Evolutionary conservation across 2,888 invertebrate genomes (phyloP).

Genomic region (Zele albiditarsus): DNA sequence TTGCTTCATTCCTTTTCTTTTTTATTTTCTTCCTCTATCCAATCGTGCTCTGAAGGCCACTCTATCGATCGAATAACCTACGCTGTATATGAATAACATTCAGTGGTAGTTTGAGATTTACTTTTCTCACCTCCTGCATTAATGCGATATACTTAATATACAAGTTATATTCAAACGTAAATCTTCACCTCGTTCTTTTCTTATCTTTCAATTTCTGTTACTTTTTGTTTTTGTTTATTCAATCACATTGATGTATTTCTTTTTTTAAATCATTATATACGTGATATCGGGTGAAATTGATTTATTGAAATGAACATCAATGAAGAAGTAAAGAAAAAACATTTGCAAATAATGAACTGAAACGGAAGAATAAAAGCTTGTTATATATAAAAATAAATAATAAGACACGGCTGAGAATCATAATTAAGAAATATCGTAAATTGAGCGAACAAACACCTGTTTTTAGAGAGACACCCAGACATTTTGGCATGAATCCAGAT

Average conservation of each 20-base stretch:
- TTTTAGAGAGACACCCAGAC: background rate
- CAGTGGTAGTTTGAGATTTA: background rate
- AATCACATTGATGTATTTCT: too few relatives aligned
- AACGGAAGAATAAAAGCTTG: too few relatives aligned
- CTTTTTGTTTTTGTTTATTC: too few relatives aligned
- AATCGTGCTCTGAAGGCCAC: constrained; percentile 50
- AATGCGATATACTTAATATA: too few relatives aligned
- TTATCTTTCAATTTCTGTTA: too few relatives aligned
- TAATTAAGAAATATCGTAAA: constrained; percentile 7
- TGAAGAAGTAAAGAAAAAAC: background rate
- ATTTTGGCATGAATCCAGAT: constrained; percentile 25
- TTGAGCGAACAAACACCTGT: constrained; percentile 23
- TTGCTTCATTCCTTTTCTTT: constrained; percentile 22
- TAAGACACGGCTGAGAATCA: background rate
- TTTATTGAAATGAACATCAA: background rate
- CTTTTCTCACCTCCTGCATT: too few relatives aligned
- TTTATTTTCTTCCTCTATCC: background rate
- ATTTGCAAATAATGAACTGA: background rate
- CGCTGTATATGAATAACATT: background rate
- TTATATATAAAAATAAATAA: background rate
- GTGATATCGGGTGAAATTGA: background rate
- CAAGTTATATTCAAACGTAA: too few relatives aligned
- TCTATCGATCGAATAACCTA: constrained; percentile 48
- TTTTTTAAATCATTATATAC: background rate
- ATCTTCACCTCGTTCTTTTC: too few relatives aligned